Evolutionary conservation across 2,113 vertebrate genomes (phyloP), one percentile per base, ranked within the genome.

Genomic region (Neodon shergylaensis): DNA sequence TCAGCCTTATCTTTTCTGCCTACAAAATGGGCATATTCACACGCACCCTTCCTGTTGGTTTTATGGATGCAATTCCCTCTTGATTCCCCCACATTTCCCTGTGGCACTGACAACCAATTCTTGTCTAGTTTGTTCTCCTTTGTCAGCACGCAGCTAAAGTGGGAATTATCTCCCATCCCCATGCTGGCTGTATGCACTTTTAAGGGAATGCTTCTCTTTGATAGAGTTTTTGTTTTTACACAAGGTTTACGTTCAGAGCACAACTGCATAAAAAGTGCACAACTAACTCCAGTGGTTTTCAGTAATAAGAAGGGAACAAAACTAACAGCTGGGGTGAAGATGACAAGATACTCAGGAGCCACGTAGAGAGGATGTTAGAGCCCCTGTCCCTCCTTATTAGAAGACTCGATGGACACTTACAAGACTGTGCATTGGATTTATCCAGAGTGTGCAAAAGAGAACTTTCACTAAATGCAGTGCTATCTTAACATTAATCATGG

Each of bases 111-210:
- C 39, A 42, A 2, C 5, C 8, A 42, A 8, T 47, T 88, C 26
- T 26, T 52, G 21, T 31, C 61, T 77, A 52, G 86, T 33, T 58
- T 74, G 17, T 24, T 36, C 11, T 77, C 11, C 19, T 36, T 13
- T 77, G 47, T 49, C 0, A 49, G 9, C 12, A 16, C 0, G n/a
- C 0, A 47, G 70, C 19, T 68, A 3, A 13, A 47, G 47, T 77
- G 42, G 4, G 5, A 65, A 85, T 65, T 4, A 47, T 17, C 31
- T 31, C 4, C 19, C 12, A 77, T 5, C 31, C 31, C 21, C 1
- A 2, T 54, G 68, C 47, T 66, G 42, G n/a, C 81, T 90, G 11
- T 1, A 24, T 36, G 5, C 44, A 36, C 26, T 54, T 86, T 73
- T 21, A 39, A 82, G 9, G 68, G 24, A 58, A 47, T 5, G 49